Evolutionary conservation across 2,113 vertebrate genomes (phyloP).

Genomic region (Chaetodon auriga): DNA sequence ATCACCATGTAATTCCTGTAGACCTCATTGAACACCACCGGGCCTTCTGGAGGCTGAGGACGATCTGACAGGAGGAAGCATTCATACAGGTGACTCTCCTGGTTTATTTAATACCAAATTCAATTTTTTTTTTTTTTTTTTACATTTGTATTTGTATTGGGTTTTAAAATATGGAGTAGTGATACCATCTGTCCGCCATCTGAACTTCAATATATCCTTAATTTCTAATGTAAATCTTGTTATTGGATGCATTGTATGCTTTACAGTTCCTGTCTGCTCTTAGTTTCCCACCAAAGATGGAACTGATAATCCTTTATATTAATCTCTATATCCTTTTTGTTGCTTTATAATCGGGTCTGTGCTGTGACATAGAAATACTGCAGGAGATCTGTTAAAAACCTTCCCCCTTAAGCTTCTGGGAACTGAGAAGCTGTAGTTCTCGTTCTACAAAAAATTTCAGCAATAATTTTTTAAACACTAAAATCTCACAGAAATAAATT

Average conservation of each 20-base stretch:
- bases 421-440: neutral
- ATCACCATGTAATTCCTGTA: slow-evolving; percentile 95
- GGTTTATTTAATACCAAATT: neutral
- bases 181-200: neutral
- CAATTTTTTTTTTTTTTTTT: neutral
- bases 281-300: too few relatives aligned
- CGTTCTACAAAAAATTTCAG: neutral
- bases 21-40: slow-evolving; percentile 94
- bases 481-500: neutral
- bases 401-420: too few relatives aligned
- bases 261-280: too few relatives aligned
- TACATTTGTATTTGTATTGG: neutral
- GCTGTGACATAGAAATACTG: neutral
- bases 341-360: neutral
- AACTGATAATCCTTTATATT: too few relatives aligned
- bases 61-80: slow-evolving; percentile 85
- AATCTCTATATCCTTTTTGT: neutral
- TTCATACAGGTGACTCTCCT: neutral
- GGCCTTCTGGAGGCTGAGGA: slow-evolving; percentile 94
- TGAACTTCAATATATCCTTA: neutral
- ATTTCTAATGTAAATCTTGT: neutral
- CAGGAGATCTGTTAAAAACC: neutral
- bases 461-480: neutral
- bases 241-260: neutral
- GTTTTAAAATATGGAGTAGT: neutral